Percentiles rank a stretch among this genome's conserved stretches.
Evolutionary conservation across 35 echinoderm and acorn worm genomes (phyloP).

Genomic region (Amphiura filiformis): DNA sequence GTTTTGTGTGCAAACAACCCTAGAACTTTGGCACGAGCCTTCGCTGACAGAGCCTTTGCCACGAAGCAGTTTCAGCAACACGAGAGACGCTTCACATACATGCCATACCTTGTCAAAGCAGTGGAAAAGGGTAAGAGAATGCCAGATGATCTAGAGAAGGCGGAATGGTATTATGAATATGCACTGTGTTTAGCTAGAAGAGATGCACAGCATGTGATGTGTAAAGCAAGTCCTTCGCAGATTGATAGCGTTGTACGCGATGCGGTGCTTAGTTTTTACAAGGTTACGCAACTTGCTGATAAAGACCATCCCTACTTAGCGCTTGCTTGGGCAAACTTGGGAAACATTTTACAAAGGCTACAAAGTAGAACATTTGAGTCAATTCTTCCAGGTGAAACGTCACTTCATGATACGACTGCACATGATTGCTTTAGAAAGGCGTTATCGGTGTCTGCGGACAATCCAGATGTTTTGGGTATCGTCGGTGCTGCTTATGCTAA

Average conservation of each 20-base stretch:
- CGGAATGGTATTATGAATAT: constrained; percentile 88
- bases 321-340: constrained; percentile 76
- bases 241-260: constrained; percentile 47
- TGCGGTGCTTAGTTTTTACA: constrained; percentile 45
- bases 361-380: constrained; percentile 41
- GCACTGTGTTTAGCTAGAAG: constrained; percentile 62
- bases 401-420: constrained; percentile 31
- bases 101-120: constrained; percentile 58
- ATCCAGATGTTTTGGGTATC: constrained; percentile 45
- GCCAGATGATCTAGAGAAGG: constrained; percentile 39
- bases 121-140: constrained; percentile 42
- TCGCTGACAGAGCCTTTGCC: constrained; percentile 73
- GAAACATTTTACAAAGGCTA: constrained; percentile 54
- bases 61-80: constrained; percentile 85
- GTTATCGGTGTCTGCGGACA: constrained; percentile 36
- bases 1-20: constrained; percentile 19
- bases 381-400: constrained; percentile 22
- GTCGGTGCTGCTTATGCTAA: constrained; percentile 48
- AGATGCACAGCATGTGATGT: constrained; percentile 59
- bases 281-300: constrained; percentile 54
- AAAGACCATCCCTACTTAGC: constrained; percentile 21
- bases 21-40: constrained; percentile 41
- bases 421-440: constrained; percentile 67
- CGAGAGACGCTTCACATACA: constrained; percentile 72
- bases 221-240: constrained; percentile 14